A percentile compares a stretch with the other conserved stretches of the same genome.
Conservation (phyloP, 2,888 invertebrate genomes). For the Apamea crenata region DNA sequence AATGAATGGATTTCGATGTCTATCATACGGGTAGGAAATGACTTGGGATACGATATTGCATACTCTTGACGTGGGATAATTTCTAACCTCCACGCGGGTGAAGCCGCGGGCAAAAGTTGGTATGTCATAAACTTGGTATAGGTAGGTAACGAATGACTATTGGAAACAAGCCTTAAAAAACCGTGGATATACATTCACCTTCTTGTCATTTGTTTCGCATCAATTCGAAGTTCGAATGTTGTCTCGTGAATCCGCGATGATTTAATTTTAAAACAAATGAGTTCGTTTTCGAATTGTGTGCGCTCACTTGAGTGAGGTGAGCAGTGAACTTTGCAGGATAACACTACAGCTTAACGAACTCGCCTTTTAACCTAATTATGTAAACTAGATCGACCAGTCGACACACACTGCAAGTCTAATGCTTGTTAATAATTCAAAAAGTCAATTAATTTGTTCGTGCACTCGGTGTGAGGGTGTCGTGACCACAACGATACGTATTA, state of each 20-base stretch:
- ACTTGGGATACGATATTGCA: background rate
- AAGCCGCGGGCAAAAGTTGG: too few relatives aligned
- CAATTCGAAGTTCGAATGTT: background rate
- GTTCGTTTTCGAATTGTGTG: background rate
- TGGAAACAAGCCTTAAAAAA: background rate
- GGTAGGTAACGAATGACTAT: background rate
- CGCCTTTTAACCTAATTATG: too few relatives aligned
- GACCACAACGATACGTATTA: conserved; percentile 1
- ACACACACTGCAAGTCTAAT: background rate
- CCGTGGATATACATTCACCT: background rate
- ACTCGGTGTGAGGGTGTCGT: conserved; percentile 12
- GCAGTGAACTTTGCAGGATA: background rate
- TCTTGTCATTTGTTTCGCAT: background rate
- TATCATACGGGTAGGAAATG: background rate
- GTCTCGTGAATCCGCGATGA: background rate
- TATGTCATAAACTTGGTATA: background rate
- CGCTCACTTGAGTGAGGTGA: background rate
- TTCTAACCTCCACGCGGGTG: too few relatives aligned
- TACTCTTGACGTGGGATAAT: background rate
- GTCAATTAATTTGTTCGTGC: conserved; percentile 8
- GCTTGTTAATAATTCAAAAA: conserved; percentile 13
- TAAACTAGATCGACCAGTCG: background rate
- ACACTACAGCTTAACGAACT: too few relatives aligned
- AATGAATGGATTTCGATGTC: background rate
- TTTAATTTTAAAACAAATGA: background rate